Conservation (phyloP, 2,113 vertebrate genomes). For the Vicugna pacos region DNA sequence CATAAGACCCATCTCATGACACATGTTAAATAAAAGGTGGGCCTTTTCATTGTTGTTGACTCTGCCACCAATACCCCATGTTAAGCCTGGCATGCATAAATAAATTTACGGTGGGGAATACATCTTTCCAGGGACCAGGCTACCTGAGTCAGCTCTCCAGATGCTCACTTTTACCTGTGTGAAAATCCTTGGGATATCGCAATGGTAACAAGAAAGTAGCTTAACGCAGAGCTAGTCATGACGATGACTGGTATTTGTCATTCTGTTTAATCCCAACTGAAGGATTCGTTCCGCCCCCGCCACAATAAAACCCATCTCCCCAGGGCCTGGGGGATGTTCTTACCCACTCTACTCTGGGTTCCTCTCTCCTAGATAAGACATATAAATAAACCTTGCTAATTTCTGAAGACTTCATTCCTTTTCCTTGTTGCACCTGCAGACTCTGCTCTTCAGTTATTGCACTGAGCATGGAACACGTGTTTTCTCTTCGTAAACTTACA, state of each 20-base stretch:
- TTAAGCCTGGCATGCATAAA: no score
- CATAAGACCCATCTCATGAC: no score
- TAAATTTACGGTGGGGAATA: neutral
- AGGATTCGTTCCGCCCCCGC: neutral
- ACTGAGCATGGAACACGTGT: neutral
- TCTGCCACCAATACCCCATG: no score
- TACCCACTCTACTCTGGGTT: neutral
- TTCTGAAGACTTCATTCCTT: neutral
- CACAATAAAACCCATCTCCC: neutral
- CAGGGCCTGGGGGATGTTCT: neutral
- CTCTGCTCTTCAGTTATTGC: neutral
- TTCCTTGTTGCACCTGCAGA: neutral
- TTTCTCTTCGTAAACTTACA: neutral
- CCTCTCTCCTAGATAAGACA: neutral
- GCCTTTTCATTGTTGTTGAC: no score
- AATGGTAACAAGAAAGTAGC: neutral
- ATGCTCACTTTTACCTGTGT: neutral
- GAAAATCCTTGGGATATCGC: neutral
- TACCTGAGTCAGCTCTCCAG: neutral
- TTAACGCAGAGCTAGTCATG: neutral
- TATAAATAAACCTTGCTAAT: neutral
- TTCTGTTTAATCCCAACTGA: neutral
- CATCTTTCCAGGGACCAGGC: neutral
- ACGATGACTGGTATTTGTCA: neutral
- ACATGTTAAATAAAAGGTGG: no score